Percentiles rank a stretch among this genome's conserved stretches.
These are phyloP conservation scores for Sisor rabdophorus DNA, from an alignment of 2,113 vertebrate species.

Conservation along the genomic window DNA sequence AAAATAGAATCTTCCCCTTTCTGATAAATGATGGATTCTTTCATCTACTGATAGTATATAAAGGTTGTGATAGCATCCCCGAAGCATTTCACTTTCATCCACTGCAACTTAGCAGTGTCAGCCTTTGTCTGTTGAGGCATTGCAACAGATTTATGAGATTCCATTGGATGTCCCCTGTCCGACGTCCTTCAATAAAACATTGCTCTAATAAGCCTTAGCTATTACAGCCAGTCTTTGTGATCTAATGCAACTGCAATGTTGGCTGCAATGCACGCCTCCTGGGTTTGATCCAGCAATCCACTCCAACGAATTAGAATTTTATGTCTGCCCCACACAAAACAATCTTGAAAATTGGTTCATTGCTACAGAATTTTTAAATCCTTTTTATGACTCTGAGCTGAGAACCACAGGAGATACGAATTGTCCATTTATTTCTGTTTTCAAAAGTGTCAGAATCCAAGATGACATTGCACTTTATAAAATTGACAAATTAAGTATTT, in stretches of 20 bases:
- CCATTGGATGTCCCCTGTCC: background rate
- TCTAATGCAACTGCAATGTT: slow-evolving; percentile 23
- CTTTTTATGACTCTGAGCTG: background rate
- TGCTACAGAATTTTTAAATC: background rate
- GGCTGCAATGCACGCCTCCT: slow-evolving; percentile 13
- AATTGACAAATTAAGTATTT: too few species aligned
- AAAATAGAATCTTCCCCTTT: background rate
- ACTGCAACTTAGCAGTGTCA: background rate
- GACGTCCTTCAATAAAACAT: background rate
- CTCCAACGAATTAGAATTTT: background rate
- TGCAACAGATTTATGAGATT: background rate
- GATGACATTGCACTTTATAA: too few species aligned
- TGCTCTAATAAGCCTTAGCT: background rate
- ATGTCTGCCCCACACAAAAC: background rate
- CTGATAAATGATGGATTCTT: slow-evolving; percentile 11
- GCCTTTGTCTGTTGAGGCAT: background rate
- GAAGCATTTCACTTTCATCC: slow-evolving; percentile 5
- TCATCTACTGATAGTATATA: background rate
- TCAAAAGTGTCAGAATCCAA: too few species aligned
- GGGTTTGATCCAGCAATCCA: slow-evolving; percentile 7
- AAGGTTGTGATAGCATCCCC: background rate
- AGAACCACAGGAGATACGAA: too few species aligned
- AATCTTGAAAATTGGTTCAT: slow-evolving; percentile 6
- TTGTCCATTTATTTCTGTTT: too few species aligned
- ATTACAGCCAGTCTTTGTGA: slow-evolving; percentile 8